phyloP scores from a whole-genome alignment of 2,113 vertebrate genomes.

The Stegostoma tigrinum region DNA sequence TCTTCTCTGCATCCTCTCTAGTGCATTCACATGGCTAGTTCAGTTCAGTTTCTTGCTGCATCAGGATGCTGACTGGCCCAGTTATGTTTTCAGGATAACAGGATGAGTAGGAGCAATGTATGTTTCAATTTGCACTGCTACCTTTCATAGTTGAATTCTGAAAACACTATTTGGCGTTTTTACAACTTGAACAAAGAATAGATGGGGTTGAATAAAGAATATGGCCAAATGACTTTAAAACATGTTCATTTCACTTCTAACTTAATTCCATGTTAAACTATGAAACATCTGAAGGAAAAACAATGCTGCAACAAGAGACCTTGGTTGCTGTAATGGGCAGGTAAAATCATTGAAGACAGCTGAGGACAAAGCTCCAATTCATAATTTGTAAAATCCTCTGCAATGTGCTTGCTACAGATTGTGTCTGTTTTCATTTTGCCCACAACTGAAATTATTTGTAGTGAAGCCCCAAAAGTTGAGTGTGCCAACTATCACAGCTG shows the following conservation, averaged over 20 bases:
- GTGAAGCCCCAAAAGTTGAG: background rate
- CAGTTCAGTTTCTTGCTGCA: too few species aligned
- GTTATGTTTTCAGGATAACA: too few species aligned
- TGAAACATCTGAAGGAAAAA: background rate
- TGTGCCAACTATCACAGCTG: slow-evolving; percentile 27
- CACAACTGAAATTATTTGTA: slow-evolving; percentile 11
- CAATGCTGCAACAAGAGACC: background rate
- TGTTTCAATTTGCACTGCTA: background rate
- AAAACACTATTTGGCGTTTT: background rate
- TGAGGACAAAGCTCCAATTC: background rate
- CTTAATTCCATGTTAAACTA: background rate
- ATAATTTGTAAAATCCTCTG: background rate
- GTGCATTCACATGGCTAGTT: too few species aligned
- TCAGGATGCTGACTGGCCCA: too few species aligned
- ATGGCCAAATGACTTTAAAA: background rate
- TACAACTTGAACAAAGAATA: background rate
- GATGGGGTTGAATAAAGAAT: background rate
- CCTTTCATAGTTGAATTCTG: background rate
- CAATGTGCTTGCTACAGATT: background rate
- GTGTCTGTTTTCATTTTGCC: slow-evolving; percentile 23
- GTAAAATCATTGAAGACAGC: background rate
- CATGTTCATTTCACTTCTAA: background rate
- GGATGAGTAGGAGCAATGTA: background rate
- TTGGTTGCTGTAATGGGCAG: background rate
- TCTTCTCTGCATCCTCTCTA: too few species aligned